Evolutionary conservation across 1,140 invertebrate genomes (phyloP), one percentile per base, ranked within the genome.

Genomic region (Lamellibrachia luymesi): DNA sequence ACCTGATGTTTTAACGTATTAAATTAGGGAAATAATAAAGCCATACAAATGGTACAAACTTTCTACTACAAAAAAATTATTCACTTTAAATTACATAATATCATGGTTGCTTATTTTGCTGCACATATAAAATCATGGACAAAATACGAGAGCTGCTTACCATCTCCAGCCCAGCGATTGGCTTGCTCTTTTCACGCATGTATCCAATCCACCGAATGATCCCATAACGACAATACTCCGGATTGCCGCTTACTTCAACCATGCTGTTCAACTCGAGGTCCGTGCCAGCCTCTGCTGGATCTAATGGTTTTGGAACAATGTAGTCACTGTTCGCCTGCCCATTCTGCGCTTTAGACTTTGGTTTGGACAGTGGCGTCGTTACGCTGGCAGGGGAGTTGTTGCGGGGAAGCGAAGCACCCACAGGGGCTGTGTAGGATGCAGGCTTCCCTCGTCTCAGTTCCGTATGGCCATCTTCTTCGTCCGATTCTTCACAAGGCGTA

Each of bases 141-240:
- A 38, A 38, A 38, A 38, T 38, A 1, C 38, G 38, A 38, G 38
- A 38, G 38, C 2, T 91, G 94, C 94, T 96, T 95, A 97, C 97
- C 97, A 98, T 97, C 97, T 97, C 97, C 94, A 97, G 96, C 92
- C 97, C 97, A 95, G 98, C 98, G 95, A 97, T 97, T 94, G 96
- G 96, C 96, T 97, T 97, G 7, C 96, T 95, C 93, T 95, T 95
- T 92, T 96, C 96, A 92, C 96, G 96, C 93, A 96, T 95, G 51
- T 96, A 96, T 6, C 98, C 98, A 95, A 99, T 98, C 98, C 98
- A 99, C 95, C 97, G 97, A 93, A 99, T 98, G 13, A 99, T 97
- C 92, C 98, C 98, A 95, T 96, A 97, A 92, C 95, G 94, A 49
- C 64, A 91, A 2, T 93, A 90, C 17, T 91, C 90, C 5, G 94